These are phyloP conservation scores for Boloria selene DNA, from an alignment of 2,888 invertebrate genomes.

Conservation along the genomic window DNA sequence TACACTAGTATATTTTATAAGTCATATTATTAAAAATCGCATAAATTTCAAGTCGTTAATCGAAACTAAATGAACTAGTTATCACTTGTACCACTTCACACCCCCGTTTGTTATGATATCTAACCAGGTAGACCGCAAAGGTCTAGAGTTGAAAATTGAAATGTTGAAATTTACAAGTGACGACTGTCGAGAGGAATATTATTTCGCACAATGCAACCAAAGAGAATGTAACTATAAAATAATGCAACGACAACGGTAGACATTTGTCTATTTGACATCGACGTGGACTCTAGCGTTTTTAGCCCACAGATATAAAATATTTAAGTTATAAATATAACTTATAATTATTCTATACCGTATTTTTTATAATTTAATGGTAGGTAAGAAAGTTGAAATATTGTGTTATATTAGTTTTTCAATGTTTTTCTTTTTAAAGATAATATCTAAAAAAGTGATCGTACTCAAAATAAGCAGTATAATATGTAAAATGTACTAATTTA, in stretches of 20 bases:
- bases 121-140: conserved; percentile 16
- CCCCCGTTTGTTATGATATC: conserved; percentile 20
- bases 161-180: conserved; percentile 33
- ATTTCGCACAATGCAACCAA: conserved; percentile 49
- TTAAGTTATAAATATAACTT: not conserved
- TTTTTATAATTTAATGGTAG: not conserved
- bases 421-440: too few relatives aligned
- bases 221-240: too few relatives aligned
- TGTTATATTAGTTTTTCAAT: too few relatives aligned
- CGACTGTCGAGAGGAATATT: conserved; percentile 38
- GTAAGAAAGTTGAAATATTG: too few relatives aligned
- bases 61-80: conserved; percentile 14
- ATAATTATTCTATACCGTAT: too few relatives aligned
- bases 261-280: conserved; percentile 19
- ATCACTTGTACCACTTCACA: conserved; percentile 26
- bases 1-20: conserved; percentile 41
- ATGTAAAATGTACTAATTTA: too few relatives aligned
- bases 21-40: conserved; percentile 44
- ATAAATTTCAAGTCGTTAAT: conserved; percentile 43
- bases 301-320: conserved; percentile 15
- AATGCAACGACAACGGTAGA: conserved; percentile 44
- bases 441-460: too few relatives aligned
- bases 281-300: conserved; percentile 25
- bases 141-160: conserved; percentile 26
- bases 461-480: too few relatives aligned